Evolutionary conservation across 2,888 invertebrate species (phyloP), one percentile per base, ranked within the genome.

Genomic region (Scaptomyza tumidula): DNA sequence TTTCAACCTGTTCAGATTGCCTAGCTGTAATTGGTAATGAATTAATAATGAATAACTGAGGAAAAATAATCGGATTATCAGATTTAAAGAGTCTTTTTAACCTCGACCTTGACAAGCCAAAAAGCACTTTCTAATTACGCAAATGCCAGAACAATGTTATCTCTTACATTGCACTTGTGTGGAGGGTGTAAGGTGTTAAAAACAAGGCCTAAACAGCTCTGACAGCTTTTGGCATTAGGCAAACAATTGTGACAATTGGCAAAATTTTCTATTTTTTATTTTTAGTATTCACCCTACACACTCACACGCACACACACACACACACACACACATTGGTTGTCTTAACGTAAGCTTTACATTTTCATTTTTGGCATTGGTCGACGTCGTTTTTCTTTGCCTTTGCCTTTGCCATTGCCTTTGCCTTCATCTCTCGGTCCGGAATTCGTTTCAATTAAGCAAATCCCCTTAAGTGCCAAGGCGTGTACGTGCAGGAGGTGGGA

Each of bases 391-490:
- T 62, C 59, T 65, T 74, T 62, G 50, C 29, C 57, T 39, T 66
- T 61, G 66, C 59, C 45, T 55, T 64, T 66, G 59, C 55, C 62
- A n/a, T 74, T 62, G 50, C 29, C 57, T 39, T 66, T 66, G 59
- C 55, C 62, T 13, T 39, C 39, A 60, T 60, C 64, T 58, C 63
- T 73, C 55, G 64, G 69, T 69, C 72, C 63, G 70, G 81, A 74
- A 82, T 87, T 89, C 86, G 77, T 85, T 89, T 88, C 88, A 88
- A 88, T 88, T 88, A 88, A 88, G 81, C 88, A 88, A 89, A 88
- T 89, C 89, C 90, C 86, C 89, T 78, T 89, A 89, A 89, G 88
- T 88, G 89, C 71, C 89, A 74, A 72, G 86, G 70, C 87, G 86
- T 87, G 85, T 82, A 85, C 86, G 82, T 82, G 61, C 59, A 35